Evolutionary conservation across 2,888 invertebrate genomes (phyloP), one percentile per base, ranked within the genome.

Genomic region (Trachelus stipa): DNA sequence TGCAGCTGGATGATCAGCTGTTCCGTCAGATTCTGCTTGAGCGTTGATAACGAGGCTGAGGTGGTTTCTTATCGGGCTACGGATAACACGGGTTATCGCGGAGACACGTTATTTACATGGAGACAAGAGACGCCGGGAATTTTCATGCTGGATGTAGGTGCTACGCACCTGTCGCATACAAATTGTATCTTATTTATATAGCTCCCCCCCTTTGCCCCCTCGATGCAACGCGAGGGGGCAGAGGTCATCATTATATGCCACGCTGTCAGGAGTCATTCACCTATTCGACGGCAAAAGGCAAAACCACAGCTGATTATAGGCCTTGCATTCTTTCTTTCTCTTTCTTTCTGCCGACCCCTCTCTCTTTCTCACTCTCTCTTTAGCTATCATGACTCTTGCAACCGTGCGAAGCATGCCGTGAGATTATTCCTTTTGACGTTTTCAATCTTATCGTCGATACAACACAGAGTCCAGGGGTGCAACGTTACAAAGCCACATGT

Each of bases 361-460:
- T 33, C 35, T 73, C 69, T 34, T 9, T 34, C 34, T 34, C 34
- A 0, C 34, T 30, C 23, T 71, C 30, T 34, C 23, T 71, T 30
- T 30, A 23, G 56, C 69, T 79, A 23, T 68, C 71, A 23, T 31
- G 1, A 71, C 71, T 33, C 12, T 15, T 4, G 31, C 31, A 71
- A 34, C 75, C 77, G 80, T 80, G 80, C 71, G 77, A 80, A 80
- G 74, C 80, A 73, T 78, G 78, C 75, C 68, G 78, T 76, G 80
- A 78, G 74, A 80, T 76, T 74, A 73, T 71, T 71, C 71, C 31
- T 71, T 71, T 33, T 33, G 34, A 71, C 71, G 12, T 33, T 71
- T 71, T 71, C 31, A 71, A 33, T 34, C 71, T 71, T 71, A 71
- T 71, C 71, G 34, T 31, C 71, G 33, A 71, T 71, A n/a, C 23